A percentile compares a stretch with the other conserved stretches of the same genome.
Evolutionary conservation across 2,113 vertebrate genomes (phyloP).

Genomic region (Gobiocypris rarus): DNA sequence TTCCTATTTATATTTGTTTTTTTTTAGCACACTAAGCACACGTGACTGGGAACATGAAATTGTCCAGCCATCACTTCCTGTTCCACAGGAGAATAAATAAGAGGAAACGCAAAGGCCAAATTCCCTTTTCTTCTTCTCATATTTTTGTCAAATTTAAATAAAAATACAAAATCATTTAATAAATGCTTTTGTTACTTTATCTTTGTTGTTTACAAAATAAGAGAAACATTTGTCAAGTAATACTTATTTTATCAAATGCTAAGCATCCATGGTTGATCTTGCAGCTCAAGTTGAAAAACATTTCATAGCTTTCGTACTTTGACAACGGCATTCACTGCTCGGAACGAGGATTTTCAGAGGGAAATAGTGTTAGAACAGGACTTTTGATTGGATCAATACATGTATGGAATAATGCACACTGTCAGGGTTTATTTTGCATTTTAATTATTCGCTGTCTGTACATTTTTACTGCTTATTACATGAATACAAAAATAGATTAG

Average conservation of each 20-base stretch:
- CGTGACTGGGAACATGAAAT: too few species aligned
- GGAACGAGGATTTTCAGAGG: neutral
- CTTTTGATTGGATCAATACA: slow-evolving; percentile 11
- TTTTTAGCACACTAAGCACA: too few species aligned
- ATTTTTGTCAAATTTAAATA: neutral
- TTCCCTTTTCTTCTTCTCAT: neutral
- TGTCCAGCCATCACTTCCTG: too few species aligned
- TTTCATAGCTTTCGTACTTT: neutral
- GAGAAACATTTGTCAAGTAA: neutral
- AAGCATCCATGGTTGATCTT: neutral
- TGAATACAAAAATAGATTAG: slow-evolving; percentile 16
- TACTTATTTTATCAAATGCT: neutral
- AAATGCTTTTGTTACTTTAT: neutral
- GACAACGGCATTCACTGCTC: neutral
- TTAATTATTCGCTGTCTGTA: slow-evolving; percentile 5
- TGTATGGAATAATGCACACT: neutral
- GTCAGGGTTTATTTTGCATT: neutral
- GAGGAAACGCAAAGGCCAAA: too few species aligned
- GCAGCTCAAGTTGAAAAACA: neutral
- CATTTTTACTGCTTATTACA: slow-evolving; percentile 15
- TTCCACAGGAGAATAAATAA: too few species aligned
- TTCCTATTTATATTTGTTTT: too few species aligned
- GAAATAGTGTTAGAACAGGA: neutral
- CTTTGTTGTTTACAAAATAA: neutral
- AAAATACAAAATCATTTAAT: neutral